A percentile compares a stretch with the other conserved stretches of the same genome.
Evolutionary conservation across 53 echinoderm and acorn worm species (phyloP).

Genomic region (Echinarachnius parma): DNA sequence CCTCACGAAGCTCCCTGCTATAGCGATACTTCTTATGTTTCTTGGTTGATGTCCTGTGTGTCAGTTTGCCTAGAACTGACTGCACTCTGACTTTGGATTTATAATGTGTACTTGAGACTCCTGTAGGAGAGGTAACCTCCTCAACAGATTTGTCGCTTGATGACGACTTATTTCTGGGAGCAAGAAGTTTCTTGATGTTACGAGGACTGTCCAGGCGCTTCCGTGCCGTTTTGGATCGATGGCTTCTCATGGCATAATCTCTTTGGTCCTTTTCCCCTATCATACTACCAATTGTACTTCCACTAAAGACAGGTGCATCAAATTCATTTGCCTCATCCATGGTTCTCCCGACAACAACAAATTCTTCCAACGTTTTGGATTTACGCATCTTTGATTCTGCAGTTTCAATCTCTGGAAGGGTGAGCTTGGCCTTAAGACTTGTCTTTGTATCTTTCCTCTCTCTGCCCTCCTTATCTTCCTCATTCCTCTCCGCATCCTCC

Average conservation of each 20-base stretch:
- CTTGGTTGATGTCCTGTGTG: conserved; percentile 53
- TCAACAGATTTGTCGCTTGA: conserved; percentile 62
- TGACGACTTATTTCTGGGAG: conserved; percentile 31
- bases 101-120: conserved; percentile 17
- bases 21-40: conserved; percentile 76
- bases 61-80: conserved; percentile 61
- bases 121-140: conserved; percentile 30
- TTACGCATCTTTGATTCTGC: conserved; percentile 52
- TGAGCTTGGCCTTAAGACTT: conserved; percentile 14
- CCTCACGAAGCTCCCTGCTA: conserved; percentile 81
- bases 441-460: conserved; percentile 12
- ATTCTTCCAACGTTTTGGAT: conserved; percentile 71
- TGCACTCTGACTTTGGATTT: conserved; percentile 46
- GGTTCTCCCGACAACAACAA: conserved; percentile 61
- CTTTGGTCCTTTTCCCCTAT: conserved; percentile 4
- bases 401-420: conserved; percentile 24
- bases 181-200: conserved; percentile 61
- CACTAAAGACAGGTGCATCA: conserved; percentile 17
- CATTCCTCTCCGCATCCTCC: too few species aligned
- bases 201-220: conserved; percentile 72
- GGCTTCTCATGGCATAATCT: conserved; percentile 40
- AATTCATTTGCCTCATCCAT: conserved; percentile 24
- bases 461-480: too few species aligned
- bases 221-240: conserved; percentile 26
- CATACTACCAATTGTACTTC: conserved; percentile 2